Conservation (phyloP, 2,113 vertebrate genomes). For the Corydoras maculifer region DNA sequence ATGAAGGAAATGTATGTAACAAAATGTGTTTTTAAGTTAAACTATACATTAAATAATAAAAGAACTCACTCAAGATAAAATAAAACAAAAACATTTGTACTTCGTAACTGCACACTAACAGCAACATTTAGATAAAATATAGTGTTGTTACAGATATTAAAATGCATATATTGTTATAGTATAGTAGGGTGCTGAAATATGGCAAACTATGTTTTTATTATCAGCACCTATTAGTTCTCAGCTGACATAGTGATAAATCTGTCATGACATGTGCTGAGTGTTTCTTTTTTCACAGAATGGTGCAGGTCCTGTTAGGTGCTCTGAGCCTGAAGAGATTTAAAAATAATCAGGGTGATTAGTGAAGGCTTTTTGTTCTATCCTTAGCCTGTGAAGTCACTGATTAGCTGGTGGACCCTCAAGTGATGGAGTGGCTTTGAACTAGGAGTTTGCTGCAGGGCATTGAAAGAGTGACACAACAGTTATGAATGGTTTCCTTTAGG, state of each 20-base stretch:
- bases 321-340: conserved; percentile 68
- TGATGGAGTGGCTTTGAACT: conserved; percentile 46
- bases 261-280: conserved; percentile 34
- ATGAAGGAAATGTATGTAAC: no score
- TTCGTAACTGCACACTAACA: no score
- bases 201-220: background rate
- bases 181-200: background rate
- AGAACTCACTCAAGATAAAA: no score
- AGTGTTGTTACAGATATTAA: no score
- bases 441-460: conserved; percentile 29
- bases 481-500: conserved; percentile 14
- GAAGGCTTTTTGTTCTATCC: conserved; percentile 79
- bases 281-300: conserved; percentile 51
- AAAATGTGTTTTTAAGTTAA: no score
- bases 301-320: conserved; percentile 58
- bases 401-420: conserved; percentile 60
- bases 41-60: no score
- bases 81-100: no score
- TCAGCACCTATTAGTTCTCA: background rate
- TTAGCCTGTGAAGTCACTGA: conserved; percentile 69
- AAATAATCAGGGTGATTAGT: conserved; percentile 73
- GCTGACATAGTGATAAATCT: background rate
- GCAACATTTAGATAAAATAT: no score
- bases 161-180: no score
- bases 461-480: conserved; percentile 23